phyloP scores from a whole-genome alignment of 2,888 invertebrate species.

The Reticulitermes lucifugus region DNA sequence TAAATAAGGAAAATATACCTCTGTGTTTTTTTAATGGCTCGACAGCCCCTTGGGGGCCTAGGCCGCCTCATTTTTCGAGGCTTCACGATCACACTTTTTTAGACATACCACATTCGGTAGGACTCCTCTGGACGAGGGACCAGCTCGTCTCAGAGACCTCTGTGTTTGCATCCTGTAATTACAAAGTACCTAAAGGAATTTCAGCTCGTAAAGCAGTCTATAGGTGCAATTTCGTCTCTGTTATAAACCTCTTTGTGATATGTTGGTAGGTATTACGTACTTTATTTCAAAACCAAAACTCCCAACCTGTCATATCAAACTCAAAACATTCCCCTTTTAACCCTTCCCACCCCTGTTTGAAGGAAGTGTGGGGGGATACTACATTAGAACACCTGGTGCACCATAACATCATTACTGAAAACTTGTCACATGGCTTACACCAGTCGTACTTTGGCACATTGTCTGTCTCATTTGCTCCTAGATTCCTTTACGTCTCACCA shows the following conservation, averaged over 20 bases:
- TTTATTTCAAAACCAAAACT: background rate
- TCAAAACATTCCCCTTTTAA: background rate
- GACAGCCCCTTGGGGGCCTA: too few relatives aligned
- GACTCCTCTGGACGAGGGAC: too few relatives aligned
- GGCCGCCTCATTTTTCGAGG: too few relatives aligned
- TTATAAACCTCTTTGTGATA: background rate
- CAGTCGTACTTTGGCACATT: background rate
- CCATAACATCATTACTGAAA: conserved; percentile 4
- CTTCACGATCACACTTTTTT: too few relatives aligned
- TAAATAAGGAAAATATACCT: background rate
- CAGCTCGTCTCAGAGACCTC: background rate
- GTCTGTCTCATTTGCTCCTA: background rate
- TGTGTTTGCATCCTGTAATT: background rate
- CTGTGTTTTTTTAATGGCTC: background rate
- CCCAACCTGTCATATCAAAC: conserved; percentile 16
- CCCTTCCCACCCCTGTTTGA: background rate
- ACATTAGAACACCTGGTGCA: background rate
- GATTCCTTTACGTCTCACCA: background rate
- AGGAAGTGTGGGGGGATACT: background rate
- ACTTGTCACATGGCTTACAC: background rate
- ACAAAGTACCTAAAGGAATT: background rate
- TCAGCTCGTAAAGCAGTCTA: background rate
- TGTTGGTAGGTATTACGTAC: background rate
- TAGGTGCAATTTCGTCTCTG: background rate
- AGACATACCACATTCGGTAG: too few relatives aligned